Conservation (phyloP, 2,797 vertebrate genomes). For the Lutjanus campechanus region DNA sequence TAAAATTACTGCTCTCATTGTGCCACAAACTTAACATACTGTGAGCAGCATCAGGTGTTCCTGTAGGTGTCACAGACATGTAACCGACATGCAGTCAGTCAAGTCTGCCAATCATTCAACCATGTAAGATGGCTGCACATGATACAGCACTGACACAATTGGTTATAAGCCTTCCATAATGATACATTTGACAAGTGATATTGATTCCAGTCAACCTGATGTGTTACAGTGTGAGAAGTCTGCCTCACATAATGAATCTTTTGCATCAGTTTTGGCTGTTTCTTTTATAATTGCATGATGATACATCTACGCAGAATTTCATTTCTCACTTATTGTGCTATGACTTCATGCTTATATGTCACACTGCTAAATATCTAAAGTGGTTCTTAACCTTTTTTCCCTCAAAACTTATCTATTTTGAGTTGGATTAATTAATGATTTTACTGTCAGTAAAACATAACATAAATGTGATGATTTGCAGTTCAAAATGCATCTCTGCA, state of each 20-base stretch:
- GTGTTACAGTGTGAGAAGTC: slow-evolving; percentile 21
- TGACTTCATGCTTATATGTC: slow-evolving; percentile 6
- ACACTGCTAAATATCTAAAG: slow-evolving; percentile 25
- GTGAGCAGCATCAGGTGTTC: not conserved
- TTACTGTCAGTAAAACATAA: slow-evolving; percentile 1
- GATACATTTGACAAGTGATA: not conserved
- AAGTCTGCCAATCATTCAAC: not conserved
- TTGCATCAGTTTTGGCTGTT: slow-evolving; percentile 9
- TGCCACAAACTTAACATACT: slow-evolving; percentile 12
- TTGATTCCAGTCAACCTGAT: slow-evolving; percentile 3
- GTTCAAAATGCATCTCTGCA: slow-evolving; percentile 37
- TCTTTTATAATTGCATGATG: slow-evolving; percentile 34
- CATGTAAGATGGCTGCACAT: not conserved
- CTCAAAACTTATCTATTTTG: not conserved
- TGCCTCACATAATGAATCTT: slow-evolving; percentile 21
- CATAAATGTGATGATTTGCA: slow-evolving; percentile 30
- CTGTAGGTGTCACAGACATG: not conserved
- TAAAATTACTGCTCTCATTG: not conserved
- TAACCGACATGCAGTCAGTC: not conserved
- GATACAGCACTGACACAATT: not conserved
- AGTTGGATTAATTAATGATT: slow-evolving; percentile 1
- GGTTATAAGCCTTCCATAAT: not conserved
- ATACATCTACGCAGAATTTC: not conserved
- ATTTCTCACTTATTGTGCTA: slow-evolving; percentile 4
- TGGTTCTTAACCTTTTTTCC: not conserved